phyloP scores from a whole-genome alignment of 2,888 invertebrate genomes.

The Criorhina ranunculi region DNA sequence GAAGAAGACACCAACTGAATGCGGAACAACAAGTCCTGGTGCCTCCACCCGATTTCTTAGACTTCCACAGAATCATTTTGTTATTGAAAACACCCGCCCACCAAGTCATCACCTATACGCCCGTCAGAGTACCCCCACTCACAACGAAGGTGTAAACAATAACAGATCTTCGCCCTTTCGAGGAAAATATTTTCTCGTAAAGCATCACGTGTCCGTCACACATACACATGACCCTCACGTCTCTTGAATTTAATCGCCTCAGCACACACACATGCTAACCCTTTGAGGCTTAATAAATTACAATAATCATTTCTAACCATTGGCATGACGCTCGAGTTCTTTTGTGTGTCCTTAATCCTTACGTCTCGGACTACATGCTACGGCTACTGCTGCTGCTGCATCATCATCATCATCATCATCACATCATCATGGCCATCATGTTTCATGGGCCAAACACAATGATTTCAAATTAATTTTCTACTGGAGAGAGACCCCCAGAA shows the following conservation, averaged over 20 bases:
- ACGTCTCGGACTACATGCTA: conserved; percentile 10
- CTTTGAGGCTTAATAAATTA: conserved; percentile 15
- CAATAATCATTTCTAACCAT: conserved; percentile 10
- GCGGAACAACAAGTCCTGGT: no score
- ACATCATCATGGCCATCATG: no score
- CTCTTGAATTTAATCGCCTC: background rate
- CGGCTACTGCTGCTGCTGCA: no score
- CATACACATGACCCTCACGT: background rate
- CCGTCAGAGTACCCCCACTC: background rate
- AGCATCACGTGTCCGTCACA: conserved; percentile 3
- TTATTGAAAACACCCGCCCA: no score
- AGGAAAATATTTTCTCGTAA: conserved; percentile 7
- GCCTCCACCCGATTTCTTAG: background rate
- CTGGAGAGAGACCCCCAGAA: background rate
- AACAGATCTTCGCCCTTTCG: background rate
- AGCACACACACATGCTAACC: background rate
- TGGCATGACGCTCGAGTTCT: background rate
- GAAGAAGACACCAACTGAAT: no score
- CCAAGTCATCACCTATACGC: no score
- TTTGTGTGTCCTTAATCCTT: background rate
- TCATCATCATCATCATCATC: no score
- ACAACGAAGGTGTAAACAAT: background rate
- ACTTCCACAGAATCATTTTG: background rate
- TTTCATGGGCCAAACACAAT: conserved; percentile 9
- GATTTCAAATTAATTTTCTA: conserved; percentile 30